These are phyloP conservation scores for Acheta domesticus DNA, from an alignment of 2,888 invertebrate genomes.

Conservation along the genomic window DNA sequence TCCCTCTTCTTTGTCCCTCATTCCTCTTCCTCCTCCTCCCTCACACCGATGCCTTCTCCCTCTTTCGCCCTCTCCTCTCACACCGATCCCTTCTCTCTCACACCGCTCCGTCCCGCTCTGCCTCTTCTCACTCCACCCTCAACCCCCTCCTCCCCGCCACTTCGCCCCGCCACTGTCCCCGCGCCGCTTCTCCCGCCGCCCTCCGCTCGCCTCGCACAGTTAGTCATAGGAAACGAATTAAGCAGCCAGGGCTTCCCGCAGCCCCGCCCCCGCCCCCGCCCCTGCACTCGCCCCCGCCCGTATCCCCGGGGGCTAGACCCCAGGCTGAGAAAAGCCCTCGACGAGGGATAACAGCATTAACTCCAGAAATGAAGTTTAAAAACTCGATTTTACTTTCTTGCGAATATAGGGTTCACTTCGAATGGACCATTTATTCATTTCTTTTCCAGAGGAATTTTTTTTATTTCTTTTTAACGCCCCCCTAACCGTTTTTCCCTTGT, in stretches of 20 bases:
- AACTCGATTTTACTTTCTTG: conserved; percentile 18
- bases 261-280: background rate
- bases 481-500: background rate
- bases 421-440: conserved; percentile 18
- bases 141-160: background rate
- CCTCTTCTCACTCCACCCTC: background rate
- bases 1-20: too few species aligned
- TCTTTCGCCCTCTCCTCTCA: too few species aligned
- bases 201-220: background rate
- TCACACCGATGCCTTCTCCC: too few species aligned
- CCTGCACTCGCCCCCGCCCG: background rate
- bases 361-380: conserved; percentile 8
- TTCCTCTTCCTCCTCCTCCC: too few species aligned
- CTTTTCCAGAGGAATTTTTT: background rate
- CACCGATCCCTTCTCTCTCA: too few species aligned
- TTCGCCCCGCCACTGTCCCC: background rate
- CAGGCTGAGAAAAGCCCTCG: background rate
- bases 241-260: background rate
- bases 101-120: too few species aligned
- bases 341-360: conserved; percentile 8
- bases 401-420: conserved; percentile 9
- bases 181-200: background rate
- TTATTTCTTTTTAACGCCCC: background rate
- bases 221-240: conserved; percentile 7
- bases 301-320: background rate